phyloP scores from a whole-genome alignment of 2,113 vertebrate species.

The Sinocyclocheilus grahami region DNA sequence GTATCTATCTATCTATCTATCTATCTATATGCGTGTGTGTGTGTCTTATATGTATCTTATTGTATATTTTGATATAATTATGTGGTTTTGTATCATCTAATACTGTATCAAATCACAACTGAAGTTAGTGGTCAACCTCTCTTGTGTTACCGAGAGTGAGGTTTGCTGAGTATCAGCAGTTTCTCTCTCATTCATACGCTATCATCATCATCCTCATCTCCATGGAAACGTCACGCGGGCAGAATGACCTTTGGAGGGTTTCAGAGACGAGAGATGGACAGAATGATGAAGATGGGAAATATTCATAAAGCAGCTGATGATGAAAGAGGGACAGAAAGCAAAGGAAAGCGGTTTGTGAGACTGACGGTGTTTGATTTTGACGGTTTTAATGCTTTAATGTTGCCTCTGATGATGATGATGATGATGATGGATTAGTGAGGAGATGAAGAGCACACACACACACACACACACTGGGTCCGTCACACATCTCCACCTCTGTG shows the following conservation, averaged over 20 bases:
- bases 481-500: not conserved
- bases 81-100: no score
- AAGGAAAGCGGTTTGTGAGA: not conserved
- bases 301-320: conserved; percentile 18
- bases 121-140: not conserved
- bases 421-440: not conserved
- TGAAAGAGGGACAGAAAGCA: conserved; percentile 39
- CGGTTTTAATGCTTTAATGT: not conserved
- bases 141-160: not conserved
- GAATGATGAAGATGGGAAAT: conserved; percentile 1
- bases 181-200: not conserved
- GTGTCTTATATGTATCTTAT: no score
- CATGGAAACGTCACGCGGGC: not conserved
- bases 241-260: not conserved
- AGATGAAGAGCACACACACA: not conserved
- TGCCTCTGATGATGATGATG: not conserved
- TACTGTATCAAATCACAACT: no score
- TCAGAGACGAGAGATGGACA: not conserved
- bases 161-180: not conserved
- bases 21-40: no score
- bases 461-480: not conserved
- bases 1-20: no score
- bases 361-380: not conserved
- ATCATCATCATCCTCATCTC: not conserved
- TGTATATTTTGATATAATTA: no score